Conservation (phyloP, 2,113 vertebrate species). For the Coracopsis vasa region DNA sequence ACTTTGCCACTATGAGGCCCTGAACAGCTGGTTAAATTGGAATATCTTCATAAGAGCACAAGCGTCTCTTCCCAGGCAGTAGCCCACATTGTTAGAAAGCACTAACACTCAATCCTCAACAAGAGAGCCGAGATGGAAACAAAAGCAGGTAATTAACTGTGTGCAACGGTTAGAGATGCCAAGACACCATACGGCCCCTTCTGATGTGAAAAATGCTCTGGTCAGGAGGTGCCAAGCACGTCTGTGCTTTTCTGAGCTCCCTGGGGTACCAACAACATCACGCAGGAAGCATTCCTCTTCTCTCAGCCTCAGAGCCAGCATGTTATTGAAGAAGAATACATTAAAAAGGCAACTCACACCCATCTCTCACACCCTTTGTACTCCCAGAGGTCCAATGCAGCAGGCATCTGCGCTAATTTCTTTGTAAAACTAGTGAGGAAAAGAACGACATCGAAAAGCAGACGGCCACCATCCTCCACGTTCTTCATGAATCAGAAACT, state of each 20-base stretch:
- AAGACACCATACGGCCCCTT: constrained; percentile 17
- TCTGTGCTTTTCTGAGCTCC: not conserved
- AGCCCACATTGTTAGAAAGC: not conserved
- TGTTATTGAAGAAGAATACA: not conserved
- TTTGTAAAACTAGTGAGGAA: not conserved
- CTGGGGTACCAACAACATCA: not conserved
- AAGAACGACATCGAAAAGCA: not conserved
- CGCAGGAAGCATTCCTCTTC: not conserved
- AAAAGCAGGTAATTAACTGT: constrained; percentile 34
- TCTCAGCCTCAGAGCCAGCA: not conserved
- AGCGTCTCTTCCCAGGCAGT: not conserved
- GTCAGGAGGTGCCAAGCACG: not conserved
- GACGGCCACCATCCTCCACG: not conserved
- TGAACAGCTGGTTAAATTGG: not conserved
- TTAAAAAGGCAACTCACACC: not conserved
- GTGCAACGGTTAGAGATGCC: not conserved
- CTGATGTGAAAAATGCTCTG: not conserved
- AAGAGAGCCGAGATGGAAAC: not conserved
- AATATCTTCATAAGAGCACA: not conserved
- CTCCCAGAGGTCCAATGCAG: not conserved
- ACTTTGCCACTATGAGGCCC: not conserved
- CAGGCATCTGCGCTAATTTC: not conserved
- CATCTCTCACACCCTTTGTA: not conserved
- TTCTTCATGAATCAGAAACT: not conserved
- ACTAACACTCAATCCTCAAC: not conserved